phyloP scores from a whole-genome alignment of 2,113 vertebrate species.

The Garra rufa region DNA sequence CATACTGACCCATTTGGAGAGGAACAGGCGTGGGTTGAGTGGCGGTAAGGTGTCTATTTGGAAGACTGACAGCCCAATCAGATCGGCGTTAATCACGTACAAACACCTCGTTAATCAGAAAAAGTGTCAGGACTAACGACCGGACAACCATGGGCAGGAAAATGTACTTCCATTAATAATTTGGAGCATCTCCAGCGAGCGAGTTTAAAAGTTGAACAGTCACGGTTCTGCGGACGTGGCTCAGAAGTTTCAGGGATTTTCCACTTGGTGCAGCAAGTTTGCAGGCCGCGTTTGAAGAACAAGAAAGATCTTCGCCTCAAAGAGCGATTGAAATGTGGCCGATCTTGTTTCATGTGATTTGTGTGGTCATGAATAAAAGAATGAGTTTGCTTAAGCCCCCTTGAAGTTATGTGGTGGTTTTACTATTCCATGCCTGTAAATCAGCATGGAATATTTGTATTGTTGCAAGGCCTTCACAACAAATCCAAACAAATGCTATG shows the following conservation, averaged over 20 bases:
- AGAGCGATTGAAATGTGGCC: conserved; percentile 5
- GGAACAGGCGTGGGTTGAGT: conserved; percentile 64
- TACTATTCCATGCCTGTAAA: conserved; percentile 51
- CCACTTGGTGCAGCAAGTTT: conserved; percentile 24
- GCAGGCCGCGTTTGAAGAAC: conserved; percentile 32
- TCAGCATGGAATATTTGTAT: conserved; percentile 50
- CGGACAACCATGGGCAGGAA: conserved; percentile 55
- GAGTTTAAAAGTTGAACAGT: conserved; percentile 44
- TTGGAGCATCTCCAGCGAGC: conserved; percentile 75
- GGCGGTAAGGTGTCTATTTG: conserved; percentile 72
- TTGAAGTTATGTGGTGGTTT: conserved; percentile 46
- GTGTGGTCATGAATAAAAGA: conserved; percentile 55
- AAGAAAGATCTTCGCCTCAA: conserved; percentile 39
- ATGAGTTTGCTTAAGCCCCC: conserved; percentile 25
- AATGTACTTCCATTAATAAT: conserved; percentile 71
- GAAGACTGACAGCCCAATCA: conserved; percentile 78
- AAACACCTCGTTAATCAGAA: conserved; percentile 73
- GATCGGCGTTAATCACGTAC: conserved; percentile 73
- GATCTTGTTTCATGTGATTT: conserved; percentile 46
- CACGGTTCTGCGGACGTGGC: conserved; percentile 41
- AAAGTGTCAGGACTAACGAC: conserved; percentile 70
- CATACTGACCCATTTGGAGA: conserved; percentile 69
- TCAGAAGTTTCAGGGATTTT: conserved; percentile 26
- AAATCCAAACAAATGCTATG: conserved; percentile 39
- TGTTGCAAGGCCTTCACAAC: conserved; percentile 15